phyloP scores from a whole-genome alignment of 2,113 vertebrate species.

The Ammodytes dubius region DNA sequence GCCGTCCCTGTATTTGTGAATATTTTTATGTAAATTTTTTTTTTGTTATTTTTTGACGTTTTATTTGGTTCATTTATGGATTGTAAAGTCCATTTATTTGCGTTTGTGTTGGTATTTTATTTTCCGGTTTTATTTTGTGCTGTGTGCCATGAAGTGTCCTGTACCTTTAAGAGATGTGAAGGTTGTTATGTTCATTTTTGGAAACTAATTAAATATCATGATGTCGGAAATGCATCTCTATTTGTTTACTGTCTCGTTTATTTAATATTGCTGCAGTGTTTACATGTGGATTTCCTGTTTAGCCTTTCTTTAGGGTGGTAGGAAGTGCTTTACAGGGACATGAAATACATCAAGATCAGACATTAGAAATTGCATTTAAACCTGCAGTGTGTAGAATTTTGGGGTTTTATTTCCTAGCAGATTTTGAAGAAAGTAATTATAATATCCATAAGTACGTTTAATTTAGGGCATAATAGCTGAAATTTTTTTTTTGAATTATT shows the following conservation, averaged over 20 bases:
- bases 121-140: conserved; percentile 83
- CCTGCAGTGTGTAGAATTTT: too few species aligned
- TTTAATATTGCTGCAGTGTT: background rate
- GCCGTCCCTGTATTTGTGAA: conserved; percentile 88
- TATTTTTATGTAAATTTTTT: conserved; percentile 89
- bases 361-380: too few species aligned
- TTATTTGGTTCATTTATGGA: conserved; percentile 21
- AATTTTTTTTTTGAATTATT: too few species aligned
- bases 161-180: conserved; percentile 97
- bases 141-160: conserved; percentile 96
- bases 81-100: conserved; percentile 77
- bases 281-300: too few species aligned
- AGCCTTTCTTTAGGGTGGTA: too few species aligned
- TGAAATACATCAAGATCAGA: too few species aligned
- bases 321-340: too few species aligned
- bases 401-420: too few species aligned
- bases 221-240: conserved; percentile 77
- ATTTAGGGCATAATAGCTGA: too few species aligned
- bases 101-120: conserved; percentile 78
- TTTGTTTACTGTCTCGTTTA: conserved; percentile 2
- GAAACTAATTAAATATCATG: conserved; percentile 94
- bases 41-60: conserved; percentile 45
- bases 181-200: conserved; percentile 83
- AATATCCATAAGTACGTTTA: too few species aligned
- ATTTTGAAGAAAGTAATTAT: too few species aligned